Percentiles rank a stretch among this genome's conserved stretches.
These are phyloP conservation scores for Cladorhizidae sp. DNA, from an alignment of 37 sponge, comb jelly and placozoan genomes.

Conservation along the genomic window DNA sequence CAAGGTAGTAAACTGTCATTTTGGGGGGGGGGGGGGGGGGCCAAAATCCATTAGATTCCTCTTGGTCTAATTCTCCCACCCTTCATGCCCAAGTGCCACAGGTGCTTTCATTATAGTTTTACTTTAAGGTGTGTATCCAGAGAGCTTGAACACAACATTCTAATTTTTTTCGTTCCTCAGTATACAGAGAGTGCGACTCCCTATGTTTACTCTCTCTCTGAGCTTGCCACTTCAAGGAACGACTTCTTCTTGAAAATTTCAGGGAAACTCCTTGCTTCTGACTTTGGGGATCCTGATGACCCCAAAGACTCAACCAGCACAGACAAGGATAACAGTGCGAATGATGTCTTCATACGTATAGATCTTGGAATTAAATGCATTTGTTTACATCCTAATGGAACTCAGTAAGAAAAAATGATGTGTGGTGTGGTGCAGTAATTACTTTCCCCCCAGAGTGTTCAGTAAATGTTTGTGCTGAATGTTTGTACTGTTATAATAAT, in stretches of 20 bases:
- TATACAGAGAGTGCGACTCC: neutral
- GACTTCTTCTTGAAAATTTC: neutral
- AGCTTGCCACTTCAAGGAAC: constrained; percentile 5
- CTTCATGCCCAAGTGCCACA: too few species aligned
- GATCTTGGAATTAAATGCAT: constrained; percentile 39
- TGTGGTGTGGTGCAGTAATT: too few species aligned
- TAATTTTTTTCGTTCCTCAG: neutral
- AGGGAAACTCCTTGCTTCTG: neutral
- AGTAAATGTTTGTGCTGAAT: too few species aligned
- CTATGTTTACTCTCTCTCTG: neutral
- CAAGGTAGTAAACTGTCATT: too few species aligned
- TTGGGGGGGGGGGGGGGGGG: too few species aligned
- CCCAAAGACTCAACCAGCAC: neutral
- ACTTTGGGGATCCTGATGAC: constrained; percentile 6
- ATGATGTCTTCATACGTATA: constrained; percentile 27
- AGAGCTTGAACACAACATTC: neutral
- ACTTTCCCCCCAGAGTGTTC: too few species aligned
- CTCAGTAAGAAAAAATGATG: neutral
- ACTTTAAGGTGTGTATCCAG: too few species aligned
- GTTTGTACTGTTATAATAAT: too few species aligned
- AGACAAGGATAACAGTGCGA: constrained; percentile 9
- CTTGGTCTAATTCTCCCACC: too few species aligned
- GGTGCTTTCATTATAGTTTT: too few species aligned
- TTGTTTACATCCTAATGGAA: constrained; percentile 10
- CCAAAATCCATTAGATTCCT: too few species aligned